A percentile compares a stretch with the other conserved stretches of the same genome.
Conservation (phyloP, 64 coral and sea anemone genomes). For the Dendrophyllia cribrosa region DNA sequence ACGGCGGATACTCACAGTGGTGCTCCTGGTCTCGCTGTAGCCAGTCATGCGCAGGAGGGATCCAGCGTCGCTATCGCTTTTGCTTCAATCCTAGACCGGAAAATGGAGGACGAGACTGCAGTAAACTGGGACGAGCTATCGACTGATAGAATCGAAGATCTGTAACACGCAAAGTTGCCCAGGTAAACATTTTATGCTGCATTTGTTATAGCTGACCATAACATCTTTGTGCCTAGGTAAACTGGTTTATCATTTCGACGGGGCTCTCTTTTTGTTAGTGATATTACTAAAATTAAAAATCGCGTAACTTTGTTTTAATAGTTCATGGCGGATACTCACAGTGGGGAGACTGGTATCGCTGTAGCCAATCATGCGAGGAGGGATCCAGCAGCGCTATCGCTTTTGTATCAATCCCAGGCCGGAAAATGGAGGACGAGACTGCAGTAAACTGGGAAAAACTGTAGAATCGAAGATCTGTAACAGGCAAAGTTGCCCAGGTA, state of each 20-base stretch:
- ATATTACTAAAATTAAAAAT: too few relatives aligned
- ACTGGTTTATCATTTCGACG: too few relatives aligned
- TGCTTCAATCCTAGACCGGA: slow-evolving; percentile 30
- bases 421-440: slow-evolving; percentile 23
- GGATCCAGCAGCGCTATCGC: slow-evolving; percentile 5
- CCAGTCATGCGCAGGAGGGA: slow-evolving; percentile 43
- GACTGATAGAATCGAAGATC: not conserved
- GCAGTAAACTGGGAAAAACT: not conserved
- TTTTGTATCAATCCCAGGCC: slow-evolving; percentile 41
- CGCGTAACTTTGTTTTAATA: too few relatives aligned
- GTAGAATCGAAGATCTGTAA: slow-evolving; percentile 12
- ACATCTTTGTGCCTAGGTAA: too few relatives aligned
- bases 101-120: slow-evolving; percentile 31
- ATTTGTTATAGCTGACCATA: too few relatives aligned
- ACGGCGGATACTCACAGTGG: not conserved
- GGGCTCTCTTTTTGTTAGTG: too few relatives aligned
- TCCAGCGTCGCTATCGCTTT: not conserved
- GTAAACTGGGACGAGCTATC: not conserved
- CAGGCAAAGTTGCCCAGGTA: slow-evolving; percentile 16
- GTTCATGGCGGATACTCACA: not conserved
- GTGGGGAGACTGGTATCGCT: not conserved
- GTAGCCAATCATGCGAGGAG: slow-evolving; percentile 48
- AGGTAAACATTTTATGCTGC: not conserved
- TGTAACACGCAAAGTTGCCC: slow-evolving; percentile 50
- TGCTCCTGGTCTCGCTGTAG: slow-evolving; percentile 1